Evolutionary conservation across 2,113 vertebrate genomes (phyloP).

Genomic region (Helogale parvula): DNA sequence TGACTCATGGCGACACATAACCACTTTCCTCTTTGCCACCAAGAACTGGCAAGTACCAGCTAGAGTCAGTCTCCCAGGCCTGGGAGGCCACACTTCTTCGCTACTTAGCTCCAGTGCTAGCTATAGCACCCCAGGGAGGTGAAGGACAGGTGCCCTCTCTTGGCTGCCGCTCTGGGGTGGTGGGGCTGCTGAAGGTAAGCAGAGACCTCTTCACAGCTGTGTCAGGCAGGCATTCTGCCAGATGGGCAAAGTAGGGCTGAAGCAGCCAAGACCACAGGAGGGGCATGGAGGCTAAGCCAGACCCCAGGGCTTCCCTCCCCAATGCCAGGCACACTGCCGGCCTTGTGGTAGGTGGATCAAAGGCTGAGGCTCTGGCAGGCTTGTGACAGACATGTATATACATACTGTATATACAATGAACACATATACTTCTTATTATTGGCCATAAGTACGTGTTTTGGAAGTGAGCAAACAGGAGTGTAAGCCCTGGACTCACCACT

Average conservation of each 20-base stretch:
- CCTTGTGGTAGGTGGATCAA: not conserved
- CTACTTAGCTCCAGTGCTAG: not conserved
- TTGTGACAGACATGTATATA: not conserved
- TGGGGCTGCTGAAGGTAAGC: not conserved
- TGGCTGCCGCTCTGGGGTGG: not conserved
- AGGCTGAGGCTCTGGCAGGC: not conserved
- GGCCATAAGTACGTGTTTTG: not conserved
- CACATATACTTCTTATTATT: not conserved
- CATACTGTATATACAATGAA: not conserved
- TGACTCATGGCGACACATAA: not conserved
- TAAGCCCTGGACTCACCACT: not conserved
- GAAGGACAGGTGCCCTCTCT: not conserved
- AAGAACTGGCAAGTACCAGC: not conserved
- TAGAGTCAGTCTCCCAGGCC: not conserved
- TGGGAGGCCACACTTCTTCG: not conserved
- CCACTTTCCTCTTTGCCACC: not conserved
- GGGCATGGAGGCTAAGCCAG: not conserved
- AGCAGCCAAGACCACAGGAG: not conserved
- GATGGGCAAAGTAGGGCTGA: not conserved
- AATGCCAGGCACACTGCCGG: not conserved
- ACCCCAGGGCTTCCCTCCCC: not conserved
- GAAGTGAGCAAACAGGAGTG: not conserved
- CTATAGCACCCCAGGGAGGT: not conserved
- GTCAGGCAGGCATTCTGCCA: not conserved
- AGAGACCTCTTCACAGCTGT: not conserved